These are phyloP conservation scores for Liolophura sinensis DNA, from an alignment of 1,140 invertebrate species.

Conservation along the genomic window DNA sequence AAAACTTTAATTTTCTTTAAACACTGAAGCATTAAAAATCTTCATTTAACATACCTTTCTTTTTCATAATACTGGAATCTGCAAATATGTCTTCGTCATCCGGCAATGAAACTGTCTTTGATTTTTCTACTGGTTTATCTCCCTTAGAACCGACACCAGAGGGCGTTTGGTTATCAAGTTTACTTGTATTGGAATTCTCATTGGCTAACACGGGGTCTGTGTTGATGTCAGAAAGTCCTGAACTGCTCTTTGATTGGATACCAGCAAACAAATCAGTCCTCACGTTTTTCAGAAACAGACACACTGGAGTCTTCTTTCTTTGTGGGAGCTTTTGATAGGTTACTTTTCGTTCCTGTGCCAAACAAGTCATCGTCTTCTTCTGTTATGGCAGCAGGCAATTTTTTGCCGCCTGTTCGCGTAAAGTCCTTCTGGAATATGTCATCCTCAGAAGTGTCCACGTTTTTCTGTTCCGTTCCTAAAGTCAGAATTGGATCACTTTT, in stretches of 20 bases:
- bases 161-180: too few species aligned
- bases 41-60: conserved; percentile 15
- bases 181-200: conserved; percentile 2
- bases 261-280: conserved; percentile 31
- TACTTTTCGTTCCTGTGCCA: conserved; percentile 4
- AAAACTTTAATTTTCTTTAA: too few species aligned
- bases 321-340: conserved; percentile 1
- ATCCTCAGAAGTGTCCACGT: conserved; percentile 17
- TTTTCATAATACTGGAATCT: conserved; percentile 30
- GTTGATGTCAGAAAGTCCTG: neutral
- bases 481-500: conserved; percentile 4
- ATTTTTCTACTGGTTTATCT: too few species aligned
- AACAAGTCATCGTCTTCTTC: conserved; percentile 17
- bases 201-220: neutral
- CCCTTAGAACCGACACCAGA: neutral
- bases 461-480: conserved; percentile 3
- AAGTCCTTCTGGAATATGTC: conserved; percentile 18
- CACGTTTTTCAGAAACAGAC: neutral
- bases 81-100: conserved; percentile 35
- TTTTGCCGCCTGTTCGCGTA: neutral
- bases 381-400: conserved; percentile 5
- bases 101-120: too few species aligned
- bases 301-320: conserved; percentile 4
- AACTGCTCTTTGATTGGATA: conserved; percentile 8
- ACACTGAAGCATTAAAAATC: too few species aligned